Evolutionary conservation across 1,140 invertebrate species (phyloP), one percentile per base, ranked within the genome.

Genomic region (Drosophila athabasca): DNA sequence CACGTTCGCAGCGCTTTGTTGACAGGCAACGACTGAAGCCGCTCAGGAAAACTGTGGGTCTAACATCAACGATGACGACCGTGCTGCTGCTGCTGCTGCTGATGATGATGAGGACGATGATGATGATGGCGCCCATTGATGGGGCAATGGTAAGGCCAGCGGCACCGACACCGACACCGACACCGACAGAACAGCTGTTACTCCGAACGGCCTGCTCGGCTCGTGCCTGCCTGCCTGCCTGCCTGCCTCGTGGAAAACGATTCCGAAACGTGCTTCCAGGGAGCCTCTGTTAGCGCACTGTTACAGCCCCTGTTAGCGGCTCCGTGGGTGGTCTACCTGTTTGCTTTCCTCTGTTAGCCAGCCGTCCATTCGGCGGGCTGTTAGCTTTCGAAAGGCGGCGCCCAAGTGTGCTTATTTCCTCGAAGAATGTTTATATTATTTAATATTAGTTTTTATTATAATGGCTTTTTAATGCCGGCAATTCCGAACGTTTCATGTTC

Each of bases 11-110:
- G 43, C 64, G 75, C 57, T 88, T 83, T 87, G 83, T 87, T 88
- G 83, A 87, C 72, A 67, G 83, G 75, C 79, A 87, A 87, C 83
- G 83, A 87, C 83, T 87, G 71, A 87, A 83, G 83, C 83, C 71
- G 83, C 79, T 66, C 67, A 87, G 57, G 83, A 88, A 87, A 62
- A 64, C 70, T 61, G 64, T 45, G 68, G 35, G 83, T 51, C 66
- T 76, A 87, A 87, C 70, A 87, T 87, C 83, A 78, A 62, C 75
- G 48, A 46, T 52, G 41, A 17, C 61, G n/a, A 13, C 31, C 19
- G 51, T 65, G 61, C 46, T 54, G 24, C 62, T 53, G 55, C 60
- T 57, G 50, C 68, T 48, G 31, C 60, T 69, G 64, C 43, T 70
- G 52, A 19, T 19, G 17, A 19, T 19, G 17, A 19, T 19, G 17